Conservation (phyloP, 2,797 vertebrate genomes). For the Vipera latastei region DNA sequence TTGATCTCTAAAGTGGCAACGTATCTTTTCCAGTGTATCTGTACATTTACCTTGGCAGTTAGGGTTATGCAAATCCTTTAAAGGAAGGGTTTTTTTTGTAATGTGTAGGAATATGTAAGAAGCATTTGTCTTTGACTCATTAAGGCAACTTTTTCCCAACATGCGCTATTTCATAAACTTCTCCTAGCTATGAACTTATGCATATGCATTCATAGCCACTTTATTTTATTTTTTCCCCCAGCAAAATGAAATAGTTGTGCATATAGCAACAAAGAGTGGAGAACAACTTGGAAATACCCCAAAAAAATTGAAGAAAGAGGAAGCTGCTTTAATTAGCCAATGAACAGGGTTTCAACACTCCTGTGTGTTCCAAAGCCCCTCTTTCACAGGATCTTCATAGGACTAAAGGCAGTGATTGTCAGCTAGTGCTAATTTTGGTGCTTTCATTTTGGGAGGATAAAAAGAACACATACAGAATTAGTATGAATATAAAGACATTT, state of each 20-base stretch:
- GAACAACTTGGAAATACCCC: not conserved
- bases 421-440: not conserved
- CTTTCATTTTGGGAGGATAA: not conserved
- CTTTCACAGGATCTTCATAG: not conserved
- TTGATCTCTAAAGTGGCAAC: not conserved
- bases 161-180: not conserved
- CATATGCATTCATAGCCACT: not conserved
- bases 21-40: not conserved
- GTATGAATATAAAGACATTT: conserved; percentile 70
- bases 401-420: not conserved
- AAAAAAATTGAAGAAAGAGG: not conserved
- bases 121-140: not conserved
- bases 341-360: not conserved
- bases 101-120: not conserved
- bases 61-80: not conserved
- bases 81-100: not conserved
- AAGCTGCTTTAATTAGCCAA: not conserved
- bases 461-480: conserved; percentile 20
- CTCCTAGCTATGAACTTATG: not conserved
- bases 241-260: not conserved
- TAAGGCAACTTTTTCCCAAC: not conserved
- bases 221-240: not conserved
- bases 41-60: not conserved
- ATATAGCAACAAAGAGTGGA: not conserved
- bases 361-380: not conserved